Base-by-base conservation (phyloP, 1,140 invertebrate genomes). In the Nasonia longicornis region DNA sequence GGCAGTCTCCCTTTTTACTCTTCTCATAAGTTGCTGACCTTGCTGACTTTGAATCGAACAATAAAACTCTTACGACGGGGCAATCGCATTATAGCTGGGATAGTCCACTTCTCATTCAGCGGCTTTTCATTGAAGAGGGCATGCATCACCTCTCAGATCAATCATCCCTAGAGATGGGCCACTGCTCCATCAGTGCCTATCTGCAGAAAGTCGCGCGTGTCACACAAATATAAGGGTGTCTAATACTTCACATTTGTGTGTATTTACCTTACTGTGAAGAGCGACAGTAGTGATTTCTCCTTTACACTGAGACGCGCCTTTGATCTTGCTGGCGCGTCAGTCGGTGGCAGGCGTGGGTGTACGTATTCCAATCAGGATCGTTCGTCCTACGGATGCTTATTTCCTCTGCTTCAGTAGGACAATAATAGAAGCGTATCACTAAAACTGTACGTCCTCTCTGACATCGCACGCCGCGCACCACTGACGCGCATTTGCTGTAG, bases 401-500 rank as follows among this genome's bases (percentile, higher is more conserved):
- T 58, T 58, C 16, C 6, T 58, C 16, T 58, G 1, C 52, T 58
- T 58, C 20, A 16, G 0, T 20, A 52, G 12, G 16, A 52, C 12
- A 16, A 20, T 58, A n/a, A n/a, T n/a, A 58, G 3, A 58, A 58
- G 7, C 16, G 52, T 7, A 58, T 58, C 20, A n/a, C 52, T 16
- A 58, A 20, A n/a, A n/a, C 16, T 58, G 52, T 16, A 58, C 16
- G 52, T 58, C 7, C 20, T 58, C 12, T 52, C 48, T 20, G 48
- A 52, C 64, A 29, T 66, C 64, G 26, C n/a, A 29, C 64, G 64
- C 64, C 22, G 66, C 66, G 66, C 66, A 67, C 66, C 26, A 29
- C 22, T 29, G 22, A 67, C 66, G 66, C 66, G 26, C 66, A 67
- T 31, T 31, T 67, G 11, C 11, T 58, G 16, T 58, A 58, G 14